phyloP scores from a whole-genome alignment of 2,113 vertebrate species.

The Greenwoodochromis staneri region DNA sequence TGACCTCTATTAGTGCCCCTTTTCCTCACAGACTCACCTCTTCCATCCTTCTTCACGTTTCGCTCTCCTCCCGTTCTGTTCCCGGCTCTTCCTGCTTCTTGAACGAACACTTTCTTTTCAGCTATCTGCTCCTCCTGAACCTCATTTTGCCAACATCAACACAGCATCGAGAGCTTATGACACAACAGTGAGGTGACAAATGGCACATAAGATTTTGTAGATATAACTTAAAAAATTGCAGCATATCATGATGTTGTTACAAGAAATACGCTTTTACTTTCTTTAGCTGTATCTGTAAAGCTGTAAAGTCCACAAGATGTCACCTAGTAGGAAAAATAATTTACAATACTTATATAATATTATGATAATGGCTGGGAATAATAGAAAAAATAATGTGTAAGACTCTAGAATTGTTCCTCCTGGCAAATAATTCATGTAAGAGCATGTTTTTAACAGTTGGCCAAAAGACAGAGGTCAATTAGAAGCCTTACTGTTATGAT shows the following conservation, averaged over 20 bases:
- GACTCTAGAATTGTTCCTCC: neutral
- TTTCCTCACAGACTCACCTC: conserved; percentile 22
- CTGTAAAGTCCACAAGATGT: neutral
- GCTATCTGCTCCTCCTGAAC: neutral
- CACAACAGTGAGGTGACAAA: neutral
- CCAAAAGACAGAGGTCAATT: neutral
- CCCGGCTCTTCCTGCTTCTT: neutral
- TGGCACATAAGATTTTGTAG: neutral
- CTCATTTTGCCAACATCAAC: neutral
- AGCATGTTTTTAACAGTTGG: neutral
- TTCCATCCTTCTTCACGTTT: neutral
- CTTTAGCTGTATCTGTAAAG: neutral
- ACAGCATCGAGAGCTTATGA: neutral
- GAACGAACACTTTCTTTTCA: neutral
- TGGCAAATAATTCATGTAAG: neutral
- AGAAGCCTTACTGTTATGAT: neutral
- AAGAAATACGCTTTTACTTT: neutral
- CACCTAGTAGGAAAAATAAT: neutral
- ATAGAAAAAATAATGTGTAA: accelerated
- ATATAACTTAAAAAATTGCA: neutral
- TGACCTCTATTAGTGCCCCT: conserved; percentile 71
- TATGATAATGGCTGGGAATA: neutral
- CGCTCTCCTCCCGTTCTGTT: neutral
- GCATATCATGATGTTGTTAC: neutral
- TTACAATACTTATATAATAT: neutral